A percentile compares a stretch with the other conserved stretches of the same genome.
Evolutionary conservation across 2,113 vertebrate genomes (phyloP).

Genomic region (Engraulis encrasicolus): DNA sequence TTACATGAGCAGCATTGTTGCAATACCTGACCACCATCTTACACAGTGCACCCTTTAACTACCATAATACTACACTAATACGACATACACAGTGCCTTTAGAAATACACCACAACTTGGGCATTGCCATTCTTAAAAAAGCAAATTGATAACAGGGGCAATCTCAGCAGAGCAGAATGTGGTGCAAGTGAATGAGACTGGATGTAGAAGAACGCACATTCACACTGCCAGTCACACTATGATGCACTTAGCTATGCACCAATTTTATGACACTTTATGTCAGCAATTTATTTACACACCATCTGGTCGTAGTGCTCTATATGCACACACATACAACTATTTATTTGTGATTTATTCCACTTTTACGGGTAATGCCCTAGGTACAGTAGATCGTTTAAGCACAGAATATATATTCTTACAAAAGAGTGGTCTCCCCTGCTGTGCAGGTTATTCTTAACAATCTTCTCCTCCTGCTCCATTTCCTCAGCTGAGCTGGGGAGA

Average conservation of each 20-base stretch:
- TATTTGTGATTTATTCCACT: not conserved
- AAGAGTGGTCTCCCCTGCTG: not conserved
- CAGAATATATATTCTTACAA: not conserved
- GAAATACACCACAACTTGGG: no score
- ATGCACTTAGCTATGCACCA: not conserved
- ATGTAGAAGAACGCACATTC: not conserved
- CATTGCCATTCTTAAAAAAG: no score
- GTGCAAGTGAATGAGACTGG: not conserved
- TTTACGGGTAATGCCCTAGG: not conserved
- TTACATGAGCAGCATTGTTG: no score
- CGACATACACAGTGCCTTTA: no score
- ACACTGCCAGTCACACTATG: not conserved
- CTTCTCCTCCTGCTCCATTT: not conserved
- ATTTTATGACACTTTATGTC: not conserved
- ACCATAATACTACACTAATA: no score
- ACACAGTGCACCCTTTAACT: no score
- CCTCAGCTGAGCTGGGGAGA: conserved; percentile 2
- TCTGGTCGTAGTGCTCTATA: not conserved
- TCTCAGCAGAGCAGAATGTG: no score
- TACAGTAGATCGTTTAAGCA: conserved; percentile 1
- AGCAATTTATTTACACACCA: not conserved
- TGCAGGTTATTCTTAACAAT: not conserved
- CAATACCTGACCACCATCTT: no score
- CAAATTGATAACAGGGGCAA: no score
- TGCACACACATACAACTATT: conserved; percentile 1